Percentiles rank a stretch among this genome's conserved stretches.
These are phyloP conservation scores for Uria lomvia DNA, from an alignment of 2,113 vertebrate species.

Conservation along the genomic window DNA sequence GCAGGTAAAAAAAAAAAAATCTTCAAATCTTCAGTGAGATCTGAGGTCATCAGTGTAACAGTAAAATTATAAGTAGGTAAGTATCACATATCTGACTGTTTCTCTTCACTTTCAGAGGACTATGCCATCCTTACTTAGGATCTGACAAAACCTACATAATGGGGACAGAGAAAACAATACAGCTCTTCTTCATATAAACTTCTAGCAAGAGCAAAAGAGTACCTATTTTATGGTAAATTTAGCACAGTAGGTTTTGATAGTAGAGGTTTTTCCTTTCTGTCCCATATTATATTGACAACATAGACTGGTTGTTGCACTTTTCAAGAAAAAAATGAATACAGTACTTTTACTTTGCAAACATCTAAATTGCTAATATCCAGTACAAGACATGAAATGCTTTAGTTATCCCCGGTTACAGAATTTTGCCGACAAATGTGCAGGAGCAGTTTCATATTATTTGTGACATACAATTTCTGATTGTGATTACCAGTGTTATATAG, in stretches of 20 bases:
- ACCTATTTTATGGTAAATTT: background rate
- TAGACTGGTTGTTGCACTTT: background rate
- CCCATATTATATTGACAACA: background rate
- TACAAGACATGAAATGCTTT: slow-evolving; percentile 16
- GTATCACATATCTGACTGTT: background rate
- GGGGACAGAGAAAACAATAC: background rate
- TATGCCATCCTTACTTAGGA: background rate
- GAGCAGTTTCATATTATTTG: background rate
- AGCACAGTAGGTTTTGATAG: background rate
- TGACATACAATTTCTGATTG: background rate
- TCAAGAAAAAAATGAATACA: background rate
- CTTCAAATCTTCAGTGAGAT: background rate
- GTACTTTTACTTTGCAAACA: background rate
- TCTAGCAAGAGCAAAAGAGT: background rate
- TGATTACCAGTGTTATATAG: background rate
- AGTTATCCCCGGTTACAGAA: background rate
- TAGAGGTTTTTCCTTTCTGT: background rate
- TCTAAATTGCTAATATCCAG: background rate
- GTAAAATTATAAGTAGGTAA: background rate
- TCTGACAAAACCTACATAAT: background rate
- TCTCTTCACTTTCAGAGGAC: background rate
- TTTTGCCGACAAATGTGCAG: slow-evolving; percentile 19
- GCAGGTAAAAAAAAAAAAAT: background rate
- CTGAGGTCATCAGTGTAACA: background rate
- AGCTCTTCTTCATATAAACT: background rate